Conservation (phyloP, 2,797 vertebrate species). For the Notolabrus celidotus region DNA sequence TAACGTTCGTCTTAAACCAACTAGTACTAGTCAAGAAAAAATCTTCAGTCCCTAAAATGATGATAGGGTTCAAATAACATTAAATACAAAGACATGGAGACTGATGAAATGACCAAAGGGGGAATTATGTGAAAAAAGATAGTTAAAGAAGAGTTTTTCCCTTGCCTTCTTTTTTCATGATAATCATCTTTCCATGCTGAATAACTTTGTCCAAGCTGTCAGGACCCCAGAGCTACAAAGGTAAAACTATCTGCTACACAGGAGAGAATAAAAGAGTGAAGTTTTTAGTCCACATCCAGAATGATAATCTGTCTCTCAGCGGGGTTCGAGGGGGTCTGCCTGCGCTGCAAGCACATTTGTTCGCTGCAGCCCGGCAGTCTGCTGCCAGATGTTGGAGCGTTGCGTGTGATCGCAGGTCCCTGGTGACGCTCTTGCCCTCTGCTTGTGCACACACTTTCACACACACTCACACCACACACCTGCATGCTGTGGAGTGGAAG, state of each 20-base stretch:
- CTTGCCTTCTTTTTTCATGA: background rate
- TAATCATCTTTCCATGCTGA: slow-evolving; percentile 12
- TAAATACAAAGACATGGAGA: background rate
- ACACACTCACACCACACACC: slow-evolving; percentile 21
- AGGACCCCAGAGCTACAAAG: slow-evolving; percentile 32
- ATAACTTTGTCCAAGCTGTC: slow-evolving; percentile 48
- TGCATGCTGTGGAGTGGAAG: background rate
- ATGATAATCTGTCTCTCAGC: slow-evolving; percentile 66
- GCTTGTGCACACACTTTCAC: slow-evolving; percentile 50
- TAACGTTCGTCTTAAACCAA: no score
- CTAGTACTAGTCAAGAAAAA: background rate
- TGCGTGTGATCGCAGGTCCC: slow-evolving; percentile 81
- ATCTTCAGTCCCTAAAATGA: background rate
- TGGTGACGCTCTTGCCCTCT: slow-evolving; percentile 66
- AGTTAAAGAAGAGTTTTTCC: background rate
- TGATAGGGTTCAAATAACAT: background rate
- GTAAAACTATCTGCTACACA: slow-evolving; percentile 66
- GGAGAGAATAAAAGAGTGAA: slow-evolving; percentile 39
- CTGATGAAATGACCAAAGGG: background rate
- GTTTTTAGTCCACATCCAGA: slow-evolving; percentile 53
- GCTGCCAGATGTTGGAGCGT: slow-evolving; percentile 84
- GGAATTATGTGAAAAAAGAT: background rate
- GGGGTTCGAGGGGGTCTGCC: slow-evolving; percentile 60
- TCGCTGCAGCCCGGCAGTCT: slow-evolving; percentile 60
- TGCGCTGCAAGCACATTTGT: slow-evolving; percentile 59